Conservation (phyloP, 2,888 invertebrate species). For the Caenorhabditis sp. region DNA sequence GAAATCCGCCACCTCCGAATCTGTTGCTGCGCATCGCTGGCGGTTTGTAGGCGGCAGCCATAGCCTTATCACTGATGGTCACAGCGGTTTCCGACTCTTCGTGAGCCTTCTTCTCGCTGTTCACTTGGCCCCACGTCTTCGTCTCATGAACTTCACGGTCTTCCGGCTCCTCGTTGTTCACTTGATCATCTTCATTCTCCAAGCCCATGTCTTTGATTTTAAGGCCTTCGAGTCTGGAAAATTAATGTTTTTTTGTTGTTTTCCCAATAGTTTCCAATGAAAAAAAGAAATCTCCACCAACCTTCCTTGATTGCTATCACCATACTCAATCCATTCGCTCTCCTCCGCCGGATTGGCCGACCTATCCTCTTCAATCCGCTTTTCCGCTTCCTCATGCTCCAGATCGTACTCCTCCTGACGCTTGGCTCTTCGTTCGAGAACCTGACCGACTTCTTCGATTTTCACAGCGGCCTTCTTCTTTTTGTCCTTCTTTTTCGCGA, state of each 20-base stretch:
- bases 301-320: constrained; percentile 66
- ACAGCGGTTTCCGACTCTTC: constrained; percentile 59
- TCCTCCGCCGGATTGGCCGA: constrained; percentile 63
- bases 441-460: constrained; percentile 78
- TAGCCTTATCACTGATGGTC: constrained; percentile 59
- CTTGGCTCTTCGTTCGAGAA: constrained; percentile 73
- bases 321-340: constrained; percentile 76
- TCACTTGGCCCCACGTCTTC: constrained; percentile 68
- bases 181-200: constrained; percentile 67
- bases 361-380: constrained; percentile 56
- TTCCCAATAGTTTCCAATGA: not conserved
- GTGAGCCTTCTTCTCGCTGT: constrained; percentile 54
- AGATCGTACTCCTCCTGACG: constrained; percentile 71
- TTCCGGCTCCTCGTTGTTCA: constrained; percentile 66
- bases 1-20: not conserved
- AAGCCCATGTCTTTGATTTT: constrained; percentile 75
- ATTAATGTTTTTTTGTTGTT: not conserved
- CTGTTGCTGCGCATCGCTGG: constrained; percentile 36
- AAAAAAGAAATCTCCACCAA: too few relatives aligned
- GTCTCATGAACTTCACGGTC: constrained; percentile 69
- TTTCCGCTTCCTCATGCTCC: constrained; percentile 64
- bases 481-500: constrained; percentile 81
- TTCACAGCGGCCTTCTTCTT: constrained; percentile 77
- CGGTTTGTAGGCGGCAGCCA: constrained; percentile 62
- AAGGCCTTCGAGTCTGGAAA: constrained; percentile 69